Base-by-base conservation (phyloP, 2,113 vertebrate genomes). In the Cephalopholis sonnerati region DNA sequence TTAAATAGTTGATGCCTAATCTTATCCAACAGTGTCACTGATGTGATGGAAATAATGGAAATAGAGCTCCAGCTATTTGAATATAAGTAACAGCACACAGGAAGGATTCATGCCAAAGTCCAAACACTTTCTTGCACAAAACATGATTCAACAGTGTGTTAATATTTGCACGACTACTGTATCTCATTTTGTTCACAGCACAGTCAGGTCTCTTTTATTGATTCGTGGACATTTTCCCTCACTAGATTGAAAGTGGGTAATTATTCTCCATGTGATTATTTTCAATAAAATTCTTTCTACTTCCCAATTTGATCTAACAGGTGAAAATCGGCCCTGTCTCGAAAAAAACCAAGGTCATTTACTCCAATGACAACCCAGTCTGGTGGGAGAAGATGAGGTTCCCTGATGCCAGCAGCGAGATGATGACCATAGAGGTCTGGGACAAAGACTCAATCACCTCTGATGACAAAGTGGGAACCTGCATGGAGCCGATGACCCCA, bases 351-450 rank as follows among this genome's bases (percentile, higher is more conserved):
- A 22, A 6, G 2, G 10, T 41, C 20, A 9, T 44, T 39, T 0
- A 5, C 2, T 9, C 12, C 9, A 12, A 2, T 9, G 1, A 18
- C 25, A 51, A 53, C 24, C 61, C 67, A 18, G 0, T 0, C 1
- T 72, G 59, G 67, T 46, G 10, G 18, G 1, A 67, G 17, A 41
- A 7, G 53, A 17, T 81, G 0, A 0, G 0, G 0, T 66, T 66
- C 1, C 0, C 6, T 10, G 0, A 0, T 1, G 15, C 1, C 24
- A 16, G 5, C 53, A 24, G 0, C 25, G 17, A 59, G 0, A 0
- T 24, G 22, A 10, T 77, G 67, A 57, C 0, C 22, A 29, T 72
- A 13, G 48, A 58, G 0, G n/a, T 83, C 2, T 77, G 54, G 79
- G 71, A 74, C 1, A 0, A 15, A 13, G 79, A 74, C 24, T 0